Evolutionary conservation across 2,113 vertebrate genomes (phyloP), one percentile per base, ranked within the genome.

Genomic region (Alouatta palliata): DNA sequence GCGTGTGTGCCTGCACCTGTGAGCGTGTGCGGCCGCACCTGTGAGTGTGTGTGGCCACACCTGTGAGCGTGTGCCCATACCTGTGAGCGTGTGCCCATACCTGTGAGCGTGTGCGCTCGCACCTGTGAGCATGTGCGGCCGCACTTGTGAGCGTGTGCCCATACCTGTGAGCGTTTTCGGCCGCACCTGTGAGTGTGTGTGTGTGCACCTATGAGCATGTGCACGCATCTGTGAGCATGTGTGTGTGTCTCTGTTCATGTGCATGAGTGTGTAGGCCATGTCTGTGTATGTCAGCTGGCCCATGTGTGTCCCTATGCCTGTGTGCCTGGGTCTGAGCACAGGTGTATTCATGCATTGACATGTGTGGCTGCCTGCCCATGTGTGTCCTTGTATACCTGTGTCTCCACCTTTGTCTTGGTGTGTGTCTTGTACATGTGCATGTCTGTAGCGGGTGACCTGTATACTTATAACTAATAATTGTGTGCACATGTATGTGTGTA

Each of bases 221-320:
- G 40, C 40, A 43, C 40, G 5, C 40, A 43, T 43, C 32, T 10
- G 6, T 49, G 9, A 37, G 80, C 30, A 1, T 16, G 37, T n/a
- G 21, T 6, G 11, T 30, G 20, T 0, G 4, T 35, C 25, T 14
- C 54, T 27, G 43, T 37, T 17, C 47, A 49, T 4, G 5, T 30
- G 56, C 64, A 25, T 7, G 1, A 1, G 14, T 5, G 1, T 37
- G 68, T 8, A 10, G 0, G 20, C 20, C 3, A 45, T 4, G 30
- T 40, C 52, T n/a, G 2, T 40, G 64, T 21, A 0, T 14, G 9
- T n/a, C 47, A 8, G 40, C 20, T 2, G 6, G 9, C 49, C 45
- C 23, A 8, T 2, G 5, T 5, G 56, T 8, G 25, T 40, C 40
- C 52, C 52, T 6, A 17, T 16, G 5, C 52, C 32, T n/a, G 52